Conservation (phyloP, 2,888 invertebrate genomes). For the Spilosoma lubricipeda region DNA sequence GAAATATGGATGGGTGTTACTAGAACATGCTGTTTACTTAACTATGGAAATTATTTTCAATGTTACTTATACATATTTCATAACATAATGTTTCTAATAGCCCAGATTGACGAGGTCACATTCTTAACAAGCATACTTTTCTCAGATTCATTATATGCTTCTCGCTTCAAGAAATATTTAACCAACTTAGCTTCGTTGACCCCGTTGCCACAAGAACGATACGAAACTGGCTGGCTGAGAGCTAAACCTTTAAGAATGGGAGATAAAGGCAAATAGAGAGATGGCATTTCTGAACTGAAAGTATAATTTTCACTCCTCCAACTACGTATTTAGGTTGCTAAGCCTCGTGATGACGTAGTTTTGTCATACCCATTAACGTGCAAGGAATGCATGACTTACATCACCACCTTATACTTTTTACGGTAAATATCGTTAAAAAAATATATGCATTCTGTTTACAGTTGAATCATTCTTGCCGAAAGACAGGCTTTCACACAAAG, state of each 20-base stretch:
- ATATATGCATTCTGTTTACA: not conserved
- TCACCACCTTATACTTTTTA: no score
- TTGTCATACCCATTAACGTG: no score
- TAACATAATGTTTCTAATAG: not conserved
- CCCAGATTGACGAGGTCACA: not conserved
- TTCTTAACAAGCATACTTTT: not conserved
- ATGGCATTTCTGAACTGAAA: not conserved
- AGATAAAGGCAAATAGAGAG: not conserved
- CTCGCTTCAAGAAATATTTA: not conserved
- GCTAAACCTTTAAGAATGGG: not conserved
- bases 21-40: not conserved
- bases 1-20: not conserved
- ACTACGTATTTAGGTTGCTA: not conserved
- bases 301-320: not conserved
- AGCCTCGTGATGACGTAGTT: no score
- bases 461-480: not conserved
- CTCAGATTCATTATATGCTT: not conserved
- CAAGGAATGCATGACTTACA: no score
- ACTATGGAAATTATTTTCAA: not conserved
- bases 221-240: not conserved
- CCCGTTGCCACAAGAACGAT: not conserved
- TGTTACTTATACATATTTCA: not conserved
- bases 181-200: not conserved
- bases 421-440: not conserved
- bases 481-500: not conserved